These are phyloP conservation scores for Paraescarpia echinospica DNA, from an alignment of 1,140 invertebrate genomes.

Conservation along the genomic window DNA sequence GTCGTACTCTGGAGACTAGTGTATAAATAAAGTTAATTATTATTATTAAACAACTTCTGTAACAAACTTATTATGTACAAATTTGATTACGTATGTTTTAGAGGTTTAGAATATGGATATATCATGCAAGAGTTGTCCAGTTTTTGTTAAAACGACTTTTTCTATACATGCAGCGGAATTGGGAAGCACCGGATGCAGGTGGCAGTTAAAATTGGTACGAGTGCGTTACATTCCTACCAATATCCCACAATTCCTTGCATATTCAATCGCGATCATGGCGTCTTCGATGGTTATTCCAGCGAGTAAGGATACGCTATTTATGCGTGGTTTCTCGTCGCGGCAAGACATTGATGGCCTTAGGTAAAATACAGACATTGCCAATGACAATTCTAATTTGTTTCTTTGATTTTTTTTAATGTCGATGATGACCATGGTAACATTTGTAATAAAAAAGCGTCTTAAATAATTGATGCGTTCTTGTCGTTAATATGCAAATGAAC, in stretches of 20 bases:
- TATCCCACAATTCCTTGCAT: not conserved
- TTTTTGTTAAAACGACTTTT: too few relatives aligned
- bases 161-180: too few relatives aligned
- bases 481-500: not conserved
- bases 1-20: too few relatives aligned
- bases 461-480: not conserved
- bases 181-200: too few relatives aligned
- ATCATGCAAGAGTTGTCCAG: too few relatives aligned
- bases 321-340: slow-evolving; percentile 26
- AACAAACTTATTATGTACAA: too few relatives aligned
- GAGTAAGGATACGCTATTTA: slow-evolving; percentile 32
- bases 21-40: too few relatives aligned
- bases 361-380: slow-evolving; percentile 3
- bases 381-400: not conserved
- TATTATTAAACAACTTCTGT: too few relatives aligned
- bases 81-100: too few relatives aligned
- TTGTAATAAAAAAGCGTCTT: not conserved
- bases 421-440: not conserved
- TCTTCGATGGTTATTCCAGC: slow-evolving; percentile 29
- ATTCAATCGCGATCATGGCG: slow-evolving; percentile 19
- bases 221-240: not conserved
- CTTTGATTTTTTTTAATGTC: not conserved
- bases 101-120: too few relatives aligned
- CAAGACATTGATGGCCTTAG: slow-evolving; percentile 27
- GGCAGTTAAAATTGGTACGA: not conserved